A percentile compares a stretch with the other conserved stretches of the same genome.
Evolutionary conservation across 1,140 invertebrate species (phyloP).

Genomic region (Episyrphus balteatus): DNA sequence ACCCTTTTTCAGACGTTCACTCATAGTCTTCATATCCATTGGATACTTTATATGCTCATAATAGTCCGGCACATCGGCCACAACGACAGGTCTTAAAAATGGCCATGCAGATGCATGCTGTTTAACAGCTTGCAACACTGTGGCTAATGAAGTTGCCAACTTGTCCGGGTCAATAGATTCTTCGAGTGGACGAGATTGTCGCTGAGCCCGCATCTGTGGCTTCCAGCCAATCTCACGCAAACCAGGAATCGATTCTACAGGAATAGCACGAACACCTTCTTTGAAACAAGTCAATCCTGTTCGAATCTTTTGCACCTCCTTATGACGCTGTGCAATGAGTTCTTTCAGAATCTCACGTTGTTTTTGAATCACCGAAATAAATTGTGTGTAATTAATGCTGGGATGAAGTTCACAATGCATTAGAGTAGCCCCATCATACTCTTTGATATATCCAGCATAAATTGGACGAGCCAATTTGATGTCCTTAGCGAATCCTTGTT

Average conservation of each 20-base stretch:
- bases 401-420: constrained; percentile 97
- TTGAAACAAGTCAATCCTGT: constrained; percentile 83
- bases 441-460: constrained; percentile 81
- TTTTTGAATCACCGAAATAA: constrained; percentile 76
- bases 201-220: constrained; percentile 49
- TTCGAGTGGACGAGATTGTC: constrained; percentile 48
- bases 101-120: constrained; percentile 86
- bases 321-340: constrained; percentile 74
- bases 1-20: constrained; percentile 52
- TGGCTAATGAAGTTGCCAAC: constrained; percentile 57
- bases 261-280: constrained; percentile 73
- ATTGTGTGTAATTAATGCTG: constrained; percentile 86
- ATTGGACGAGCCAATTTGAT: constrained; percentile 69
- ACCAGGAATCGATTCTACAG: constrained; percentile 80
- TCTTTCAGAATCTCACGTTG: constrained; percentile 93
- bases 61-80: constrained; percentile 87
- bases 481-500: constrained; percentile 96
- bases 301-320: constrained; percentile 71
- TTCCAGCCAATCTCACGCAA: constrained; percentile 68
- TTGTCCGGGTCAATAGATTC: constrained; percentile 64
- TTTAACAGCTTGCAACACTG: constrained; percentile 63
- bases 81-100: constrained; percentile 86
- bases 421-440: constrained; percentile 95
- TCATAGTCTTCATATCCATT: constrained; percentile 89
- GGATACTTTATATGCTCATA: constrained; percentile 97